Evolutionary conservation across 2,113 vertebrate genomes (phyloP).

Genomic region (Xyliphius kryptos): DNA sequence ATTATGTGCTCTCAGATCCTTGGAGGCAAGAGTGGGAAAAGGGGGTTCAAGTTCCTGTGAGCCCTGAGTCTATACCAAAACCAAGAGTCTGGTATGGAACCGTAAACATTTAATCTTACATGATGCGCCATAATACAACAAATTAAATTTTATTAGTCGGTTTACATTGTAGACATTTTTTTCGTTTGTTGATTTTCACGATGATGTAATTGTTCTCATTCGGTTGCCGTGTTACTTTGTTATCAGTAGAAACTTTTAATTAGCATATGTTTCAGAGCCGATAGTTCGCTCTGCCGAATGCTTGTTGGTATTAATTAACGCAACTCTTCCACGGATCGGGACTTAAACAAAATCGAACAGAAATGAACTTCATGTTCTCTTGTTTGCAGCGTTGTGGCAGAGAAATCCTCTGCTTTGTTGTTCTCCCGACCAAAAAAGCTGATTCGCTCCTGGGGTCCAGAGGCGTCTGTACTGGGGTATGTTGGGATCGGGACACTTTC

Average conservation of each 20-base stretch:
- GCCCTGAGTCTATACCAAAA: slow-evolving; percentile 83
- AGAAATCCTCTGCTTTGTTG: slow-evolving; percentile 71
- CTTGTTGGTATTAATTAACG: too few species aligned
- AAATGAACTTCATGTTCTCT: not conserved
- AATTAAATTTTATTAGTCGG: not conserved
- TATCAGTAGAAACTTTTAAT: too few species aligned
- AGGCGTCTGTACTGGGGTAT: slow-evolving; percentile 78
- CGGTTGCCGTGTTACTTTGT: not conserved
- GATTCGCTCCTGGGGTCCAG: slow-evolving; percentile 73
- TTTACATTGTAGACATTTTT: not conserved
- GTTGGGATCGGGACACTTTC: slow-evolving; percentile 84
- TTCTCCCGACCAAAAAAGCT: slow-evolving; percentile 83
- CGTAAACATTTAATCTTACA: not conserved
- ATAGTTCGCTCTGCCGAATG: too few species aligned
- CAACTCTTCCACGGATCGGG: not conserved
- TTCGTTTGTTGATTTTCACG: not conserved
- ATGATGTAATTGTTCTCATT: not conserved
- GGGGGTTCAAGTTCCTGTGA: slow-evolving; percentile 96
- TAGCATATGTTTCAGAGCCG: too few species aligned
- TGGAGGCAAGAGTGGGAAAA: slow-evolving; percentile 99
- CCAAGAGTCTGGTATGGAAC: slow-evolving; percentile 77
- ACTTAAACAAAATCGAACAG: not conserved
- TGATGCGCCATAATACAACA: too few species aligned
- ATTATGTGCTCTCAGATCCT: slow-evolving; percentile 86
- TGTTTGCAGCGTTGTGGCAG: slow-evolving; percentile 64